Evolutionary conservation across 2,797 vertebrate species (phyloP), one percentile per base, ranked within the genome.

Genomic region (Chrysocyon brachyurus): DNA sequence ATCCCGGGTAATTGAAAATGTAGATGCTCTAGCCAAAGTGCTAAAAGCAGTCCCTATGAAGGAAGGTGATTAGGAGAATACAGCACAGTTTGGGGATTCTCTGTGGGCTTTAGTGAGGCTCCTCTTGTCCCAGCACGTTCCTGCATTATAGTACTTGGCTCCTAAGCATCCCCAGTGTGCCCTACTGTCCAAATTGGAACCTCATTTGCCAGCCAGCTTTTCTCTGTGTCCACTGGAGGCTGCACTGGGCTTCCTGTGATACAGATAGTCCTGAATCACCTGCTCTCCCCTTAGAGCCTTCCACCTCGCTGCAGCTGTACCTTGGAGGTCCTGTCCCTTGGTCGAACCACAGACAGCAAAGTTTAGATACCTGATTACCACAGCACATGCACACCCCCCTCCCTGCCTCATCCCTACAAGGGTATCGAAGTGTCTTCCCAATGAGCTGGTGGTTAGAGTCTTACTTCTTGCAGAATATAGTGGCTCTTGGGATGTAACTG

Each of bases 11-110:
- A 87, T 90, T 72, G 59, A 82, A 88, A 73, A 57, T 17, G 28
- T 82, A 28, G 19, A 19, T 0, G 31, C 46, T 84, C 9, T 31
- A 84, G 33, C 26, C 56, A 56, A 73, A 78, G 15, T 87, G 73
- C 12, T 61, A 87, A 79, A 96, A 87, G 24, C n/a, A 33, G 63
- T 12, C 61, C 91, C 87, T 59, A 40, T 54, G n/a, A 89, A 89
- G 33, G 40, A 93, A 86, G 7, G 14, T 78, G 17, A 88, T 70
- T 68, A 56, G 66, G 75, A 93, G 31, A 89, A 56, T 81, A 79
- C 90, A 57, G 52, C 26, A 61, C 33, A 15, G 40, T 16, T 16
- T 77, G n/a, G 26, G 33, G 33, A 22, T 33, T 85, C 4, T 70
- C 31, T 81, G 10, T 82, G 52, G 68, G 22, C 5, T 89, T 81